Evolutionary conservation across 1,140 invertebrate species (phyloP).

Genomic region (Aphis craccivora): DNA sequence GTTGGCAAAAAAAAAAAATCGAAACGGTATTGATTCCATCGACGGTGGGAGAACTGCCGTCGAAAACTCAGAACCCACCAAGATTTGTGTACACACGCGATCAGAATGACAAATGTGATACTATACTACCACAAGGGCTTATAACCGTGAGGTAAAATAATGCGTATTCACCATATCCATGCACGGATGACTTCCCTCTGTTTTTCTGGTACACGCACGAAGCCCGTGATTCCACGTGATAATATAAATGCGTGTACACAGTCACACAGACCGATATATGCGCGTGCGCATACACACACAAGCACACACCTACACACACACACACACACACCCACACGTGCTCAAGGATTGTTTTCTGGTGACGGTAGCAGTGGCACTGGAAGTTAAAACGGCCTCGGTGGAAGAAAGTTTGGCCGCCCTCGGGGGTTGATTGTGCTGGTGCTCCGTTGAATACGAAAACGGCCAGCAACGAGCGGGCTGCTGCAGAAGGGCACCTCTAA

Average conservation of each 20-base stretch:
- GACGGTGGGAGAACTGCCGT: neutral
- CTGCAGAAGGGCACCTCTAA: neutral
- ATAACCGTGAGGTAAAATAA: neutral
- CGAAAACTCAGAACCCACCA: constrained; percentile 12
- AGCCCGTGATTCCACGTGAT: constrained; percentile 29
- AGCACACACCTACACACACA: neutral
- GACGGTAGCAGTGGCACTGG: constrained; percentile 22
- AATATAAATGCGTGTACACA: neutral
- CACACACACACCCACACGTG: neutral
- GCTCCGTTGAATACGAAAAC: constrained; percentile 55
- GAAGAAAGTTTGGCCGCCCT: constrained; percentile 51
- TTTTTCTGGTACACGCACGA: constrained; percentile 8
- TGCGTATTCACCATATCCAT: constrained; percentile 11
- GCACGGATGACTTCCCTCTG: constrained; percentile 16
- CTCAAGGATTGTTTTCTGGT: constrained; percentile 23
- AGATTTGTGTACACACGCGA: constrained; percentile 30
- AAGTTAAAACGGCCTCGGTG: constrained; percentile 23
- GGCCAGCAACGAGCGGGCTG: neutral
- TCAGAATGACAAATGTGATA: constrained; percentile 38
- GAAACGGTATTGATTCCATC: constrained; percentile 11
- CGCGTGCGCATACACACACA: neutral
- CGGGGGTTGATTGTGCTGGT: constrained; percentile 49
- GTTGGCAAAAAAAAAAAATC: neutral
- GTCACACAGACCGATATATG: neutral
- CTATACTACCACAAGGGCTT: neutral